phyloP scores from a whole-genome alignment of 2,888 invertebrate genomes.

The Agapostemon virescens region DNA sequence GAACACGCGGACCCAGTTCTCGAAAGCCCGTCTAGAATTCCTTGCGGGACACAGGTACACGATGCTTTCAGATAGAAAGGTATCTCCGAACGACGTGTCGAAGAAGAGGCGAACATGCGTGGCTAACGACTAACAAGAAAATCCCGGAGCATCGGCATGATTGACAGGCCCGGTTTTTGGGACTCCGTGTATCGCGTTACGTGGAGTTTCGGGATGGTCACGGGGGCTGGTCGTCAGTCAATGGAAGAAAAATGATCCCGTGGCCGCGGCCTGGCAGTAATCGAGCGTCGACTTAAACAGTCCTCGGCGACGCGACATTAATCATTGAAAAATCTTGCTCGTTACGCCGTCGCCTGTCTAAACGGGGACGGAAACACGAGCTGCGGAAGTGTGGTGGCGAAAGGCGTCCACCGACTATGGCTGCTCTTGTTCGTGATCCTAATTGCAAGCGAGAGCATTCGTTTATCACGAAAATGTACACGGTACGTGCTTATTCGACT shows the following conservation, averaged over 20 bases:
- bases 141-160: constrained; percentile 47
- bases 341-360: constrained; percentile 17
- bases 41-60: not conserved
- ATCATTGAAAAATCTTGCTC: constrained; percentile 52
- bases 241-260: constrained; percentile 59
- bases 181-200: constrained; percentile 60
- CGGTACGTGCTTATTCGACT: not conserved
- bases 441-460: not conserved
- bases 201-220: constrained; percentile 40
- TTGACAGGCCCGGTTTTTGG: constrained; percentile 50
- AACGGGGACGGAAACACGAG: constrained; percentile 10
- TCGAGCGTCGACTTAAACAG: constrained; percentile 45
- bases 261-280: constrained; percentile 39
- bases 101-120: constrained; percentile 27
- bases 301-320: constrained; percentile 46
- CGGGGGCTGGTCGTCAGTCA: constrained; percentile 31
- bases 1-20: constrained; percentile 5
- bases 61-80: constrained; percentile 16
- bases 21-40: not conserved
- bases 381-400: not conserved
- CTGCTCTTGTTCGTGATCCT: not conserved
- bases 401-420: not conserved
- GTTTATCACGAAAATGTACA: not conserved
- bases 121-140: constrained; percentile 62
- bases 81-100: constrained; percentile 23